phyloP scores from a whole-genome alignment of 2,113 vertebrate species.

The Hymenochirus boettgeri region DNA sequence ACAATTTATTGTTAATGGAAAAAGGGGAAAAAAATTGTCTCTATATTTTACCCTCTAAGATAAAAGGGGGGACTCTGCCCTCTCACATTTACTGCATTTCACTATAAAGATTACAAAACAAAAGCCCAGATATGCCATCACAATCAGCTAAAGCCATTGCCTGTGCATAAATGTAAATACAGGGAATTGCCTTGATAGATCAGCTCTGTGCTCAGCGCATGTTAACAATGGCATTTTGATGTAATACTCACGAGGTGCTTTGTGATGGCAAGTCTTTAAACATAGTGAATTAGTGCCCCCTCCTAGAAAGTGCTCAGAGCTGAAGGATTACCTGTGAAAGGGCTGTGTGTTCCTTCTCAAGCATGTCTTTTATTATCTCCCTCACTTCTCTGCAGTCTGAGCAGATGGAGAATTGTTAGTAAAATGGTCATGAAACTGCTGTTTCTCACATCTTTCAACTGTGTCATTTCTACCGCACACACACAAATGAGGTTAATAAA shows the following conservation, averaged over 20 bases:
- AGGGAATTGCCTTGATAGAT: no score
- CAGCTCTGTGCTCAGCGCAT: not conserved
- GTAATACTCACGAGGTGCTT: not conserved
- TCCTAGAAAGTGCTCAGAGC: constrained; percentile 24
- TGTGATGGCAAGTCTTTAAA: constrained; percentile 9
- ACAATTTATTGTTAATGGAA: no score
- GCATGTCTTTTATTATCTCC: constrained; percentile 23
- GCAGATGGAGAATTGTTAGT: constrained; percentile 37
- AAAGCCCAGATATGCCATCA: no score
- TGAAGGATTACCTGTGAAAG: constrained; percentile 20
- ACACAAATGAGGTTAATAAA: constrained; percentile 38
- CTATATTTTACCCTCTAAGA: no score
- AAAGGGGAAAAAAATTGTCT: no score
- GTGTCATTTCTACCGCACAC: constrained; percentile 24
- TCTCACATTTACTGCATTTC: no score
- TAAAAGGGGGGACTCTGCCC: no score
- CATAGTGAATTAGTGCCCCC: constrained; percentile 2
- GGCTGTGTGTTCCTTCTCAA: constrained; percentile 18
- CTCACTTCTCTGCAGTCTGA: constrained; percentile 5
- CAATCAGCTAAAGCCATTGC: no score
- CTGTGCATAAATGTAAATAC: no score
- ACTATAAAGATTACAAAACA: no score
- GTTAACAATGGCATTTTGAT: constrained; percentile 5
- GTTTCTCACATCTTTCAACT: constrained; percentile 19
- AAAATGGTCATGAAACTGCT: constrained; percentile 25